These are phyloP conservation scores for Pangasius mekongensis DNA, from an alignment of 2,797 vertebrate species.

Conservation along the genomic window DNA sequence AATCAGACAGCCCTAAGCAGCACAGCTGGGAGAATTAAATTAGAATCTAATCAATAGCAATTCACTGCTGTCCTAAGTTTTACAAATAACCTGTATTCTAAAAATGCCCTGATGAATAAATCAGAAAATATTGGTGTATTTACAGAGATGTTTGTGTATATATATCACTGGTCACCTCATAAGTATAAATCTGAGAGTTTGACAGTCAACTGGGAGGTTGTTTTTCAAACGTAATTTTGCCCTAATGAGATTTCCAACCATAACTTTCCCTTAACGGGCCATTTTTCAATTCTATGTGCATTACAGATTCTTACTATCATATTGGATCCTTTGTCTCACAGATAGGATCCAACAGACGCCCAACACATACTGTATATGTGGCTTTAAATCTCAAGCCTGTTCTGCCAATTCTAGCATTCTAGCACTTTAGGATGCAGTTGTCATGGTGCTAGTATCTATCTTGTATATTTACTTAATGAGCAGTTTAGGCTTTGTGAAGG, in stretches of 20 bases:
- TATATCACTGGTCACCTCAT: slow-evolving; percentile 71
- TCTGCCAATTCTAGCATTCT: slow-evolving; percentile 27
- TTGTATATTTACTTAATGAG: slow-evolving; percentile 42
- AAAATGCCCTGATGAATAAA: slow-evolving; percentile 70
- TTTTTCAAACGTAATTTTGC: slow-evolving; percentile 66
- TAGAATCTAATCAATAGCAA: slow-evolving; percentile 76
- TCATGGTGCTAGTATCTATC: slow-evolving; percentile 28
- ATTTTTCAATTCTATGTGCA: slow-evolving; percentile 71
- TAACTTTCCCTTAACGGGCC: slow-evolving; percentile 62
- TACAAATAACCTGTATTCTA: slow-evolving; percentile 67
- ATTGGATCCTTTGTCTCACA: slow-evolving; percentile 64
- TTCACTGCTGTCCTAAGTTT: slow-evolving; percentile 69
- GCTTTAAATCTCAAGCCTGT: slow-evolving; percentile 38
- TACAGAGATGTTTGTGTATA: slow-evolving; percentile 68
- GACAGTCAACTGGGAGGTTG: slow-evolving; percentile 62
- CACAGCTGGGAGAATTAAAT: slow-evolving; percentile 66
- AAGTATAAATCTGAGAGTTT: slow-evolving; percentile 69
- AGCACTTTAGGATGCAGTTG: slow-evolving; percentile 36
- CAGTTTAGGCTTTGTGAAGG: slow-evolving; percentile 23
- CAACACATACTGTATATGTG: neutral
- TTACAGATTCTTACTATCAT: slow-evolving; percentile 70
- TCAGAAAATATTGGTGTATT: slow-evolving; percentile 75
- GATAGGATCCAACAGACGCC: slow-evolving; percentile 26
- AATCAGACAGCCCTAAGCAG: slow-evolving; percentile 38
- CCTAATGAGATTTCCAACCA: slow-evolving; percentile 71